A percentile compares a stretch with the other conserved stretches of the same genome.
Evolutionary conservation across 2,888 invertebrate species (phyloP).

Genomic region (Polyommatus iphigenia): DNA sequence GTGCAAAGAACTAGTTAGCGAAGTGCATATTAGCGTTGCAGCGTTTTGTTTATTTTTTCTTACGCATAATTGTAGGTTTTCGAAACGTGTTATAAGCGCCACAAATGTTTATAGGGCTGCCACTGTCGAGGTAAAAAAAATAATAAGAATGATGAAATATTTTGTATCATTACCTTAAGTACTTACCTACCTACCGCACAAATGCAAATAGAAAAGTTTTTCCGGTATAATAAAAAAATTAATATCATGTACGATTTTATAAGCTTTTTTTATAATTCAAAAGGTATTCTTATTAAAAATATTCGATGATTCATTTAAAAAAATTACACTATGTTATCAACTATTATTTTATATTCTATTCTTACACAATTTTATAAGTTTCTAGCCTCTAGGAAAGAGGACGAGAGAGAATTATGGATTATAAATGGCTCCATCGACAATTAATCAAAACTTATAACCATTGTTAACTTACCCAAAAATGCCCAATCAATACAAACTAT

Average conservation of each 20-base stretch:
- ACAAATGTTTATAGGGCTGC: conserved; percentile 61
- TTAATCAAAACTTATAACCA: not conserved
- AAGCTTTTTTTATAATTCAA: too few species aligned
- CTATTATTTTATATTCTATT: too few species aligned
- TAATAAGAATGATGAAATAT: not conserved
- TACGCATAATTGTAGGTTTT: conserved; percentile 76
- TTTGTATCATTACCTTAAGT: not conserved
- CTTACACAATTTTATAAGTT: too few species aligned
- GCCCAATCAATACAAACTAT: conserved; percentile 17
- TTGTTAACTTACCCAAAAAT: conserved; percentile 13
- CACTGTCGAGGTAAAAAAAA: conserved; percentile 22
- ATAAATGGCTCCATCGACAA: not conserved
- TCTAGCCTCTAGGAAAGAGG: too few species aligned
- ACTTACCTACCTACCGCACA: too few species aligned
- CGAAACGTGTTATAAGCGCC: conserved; percentile 69
- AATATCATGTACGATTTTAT: too few species aligned
- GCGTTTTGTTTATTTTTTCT: conserved; percentile 58
- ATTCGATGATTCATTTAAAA: too few species aligned
- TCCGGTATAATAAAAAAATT: too few species aligned
- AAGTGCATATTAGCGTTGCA: conserved; percentile 69
- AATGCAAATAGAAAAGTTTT: too few species aligned
- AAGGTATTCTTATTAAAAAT: too few species aligned
- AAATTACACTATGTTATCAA: too few species aligned
- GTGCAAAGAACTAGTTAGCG: conserved; percentile 61
- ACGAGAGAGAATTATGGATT: too few species aligned